A percentile compares a stretch with the other conserved stretches of the same genome.
These are phyloP conservation scores for Ammodytes dubius DNA, from an alignment of 2,113 vertebrate species.

Conservation along the genomic window DNA sequence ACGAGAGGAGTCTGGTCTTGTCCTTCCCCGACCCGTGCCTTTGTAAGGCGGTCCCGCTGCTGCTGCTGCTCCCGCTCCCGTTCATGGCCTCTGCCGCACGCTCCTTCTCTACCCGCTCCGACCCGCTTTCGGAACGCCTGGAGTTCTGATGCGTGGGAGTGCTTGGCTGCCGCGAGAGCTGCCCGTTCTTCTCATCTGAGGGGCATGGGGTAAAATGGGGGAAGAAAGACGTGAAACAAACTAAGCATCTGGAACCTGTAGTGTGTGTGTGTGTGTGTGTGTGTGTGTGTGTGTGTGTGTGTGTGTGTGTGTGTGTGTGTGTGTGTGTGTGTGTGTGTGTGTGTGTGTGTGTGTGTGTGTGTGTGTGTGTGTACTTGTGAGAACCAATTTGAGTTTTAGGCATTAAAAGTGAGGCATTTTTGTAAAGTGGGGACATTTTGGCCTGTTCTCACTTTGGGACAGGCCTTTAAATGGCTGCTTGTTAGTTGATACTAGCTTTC, in stretches of 20 bases:
- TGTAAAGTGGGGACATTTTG: too few relatives aligned
- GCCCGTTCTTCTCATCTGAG: slow-evolving; percentile 92
- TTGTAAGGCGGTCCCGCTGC: slow-evolving; percentile 76
- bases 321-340: background rate
- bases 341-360: background rate
- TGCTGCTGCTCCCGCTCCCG: slow-evolving; percentile 41
- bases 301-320: too few relatives aligned
- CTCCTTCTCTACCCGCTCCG: slow-evolving; percentile 73
- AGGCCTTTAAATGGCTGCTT: too few relatives aligned
- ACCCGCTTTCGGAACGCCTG: slow-evolving; percentile 84
- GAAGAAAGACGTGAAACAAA: background rate
- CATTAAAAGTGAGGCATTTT: too few relatives aligned
- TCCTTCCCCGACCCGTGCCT: slow-evolving; percentile 89
- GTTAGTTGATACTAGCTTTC: too few relatives aligned
- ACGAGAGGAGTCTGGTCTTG: slow-evolving; percentile 88
- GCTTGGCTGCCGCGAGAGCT: slow-evolving; percentile 84
- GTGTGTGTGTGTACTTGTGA: too few relatives aligned
- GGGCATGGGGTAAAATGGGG: background rate
- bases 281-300: background rate
- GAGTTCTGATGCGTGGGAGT: slow-evolving; percentile 88
- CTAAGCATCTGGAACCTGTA: background rate
- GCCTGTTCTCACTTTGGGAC: too few relatives aligned
- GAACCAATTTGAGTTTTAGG: too few relatives aligned
- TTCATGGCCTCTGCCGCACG: slow-evolving; percentile 22
- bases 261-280: background rate